Conservation (phyloP, 2,888 invertebrate genomes). For the Tribolium freemani region DNA sequence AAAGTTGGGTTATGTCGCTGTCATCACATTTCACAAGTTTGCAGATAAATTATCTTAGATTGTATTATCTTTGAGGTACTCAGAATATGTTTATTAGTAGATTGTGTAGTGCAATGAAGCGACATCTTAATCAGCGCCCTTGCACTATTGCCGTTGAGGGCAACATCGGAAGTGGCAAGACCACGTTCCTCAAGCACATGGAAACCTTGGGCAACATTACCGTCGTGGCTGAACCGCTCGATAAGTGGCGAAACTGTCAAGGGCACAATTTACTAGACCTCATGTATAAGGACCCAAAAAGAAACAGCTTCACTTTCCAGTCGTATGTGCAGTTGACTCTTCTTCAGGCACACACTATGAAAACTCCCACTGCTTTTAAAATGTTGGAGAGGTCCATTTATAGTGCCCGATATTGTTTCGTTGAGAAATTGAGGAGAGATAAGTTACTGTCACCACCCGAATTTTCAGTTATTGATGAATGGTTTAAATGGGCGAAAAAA, state of each 20-base stretch:
- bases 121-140: conserved; percentile 68
- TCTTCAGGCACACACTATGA: conserved; percentile 78
- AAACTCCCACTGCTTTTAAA: conserved; percentile 69
- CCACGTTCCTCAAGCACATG: conserved; percentile 87
- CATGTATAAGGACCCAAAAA: conserved; percentile 81
- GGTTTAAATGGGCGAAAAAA: conserved; percentile 81
- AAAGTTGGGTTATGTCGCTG: not conserved
- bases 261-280: conserved; percentile 84
- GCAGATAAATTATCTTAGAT: not conserved
- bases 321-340: conserved; percentile 87
- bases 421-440: conserved; percentile 78
- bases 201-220: conserved; percentile 79
- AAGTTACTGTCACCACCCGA: conserved; percentile 77
- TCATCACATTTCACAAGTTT: not conserved
- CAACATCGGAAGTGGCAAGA: conserved; percentile 93
- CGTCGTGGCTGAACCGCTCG: conserved; percentile 78
- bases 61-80: too few relatives aligned
- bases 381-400: conserved; percentile 76
- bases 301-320: conserved; percentile 85
- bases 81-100: conserved; percentile 3
- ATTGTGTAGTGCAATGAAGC: conserved; percentile 1
- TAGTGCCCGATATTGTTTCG: conserved; percentile 77
- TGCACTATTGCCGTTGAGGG: conserved; percentile 90
- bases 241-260: conserved; percentile 84
- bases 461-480: conserved; percentile 78